Evolutionary conservation across 2,888 invertebrate genomes (phyloP), one percentile per base, ranked within the genome.

Genomic region (Drosophila subsilvestris): DNA sequence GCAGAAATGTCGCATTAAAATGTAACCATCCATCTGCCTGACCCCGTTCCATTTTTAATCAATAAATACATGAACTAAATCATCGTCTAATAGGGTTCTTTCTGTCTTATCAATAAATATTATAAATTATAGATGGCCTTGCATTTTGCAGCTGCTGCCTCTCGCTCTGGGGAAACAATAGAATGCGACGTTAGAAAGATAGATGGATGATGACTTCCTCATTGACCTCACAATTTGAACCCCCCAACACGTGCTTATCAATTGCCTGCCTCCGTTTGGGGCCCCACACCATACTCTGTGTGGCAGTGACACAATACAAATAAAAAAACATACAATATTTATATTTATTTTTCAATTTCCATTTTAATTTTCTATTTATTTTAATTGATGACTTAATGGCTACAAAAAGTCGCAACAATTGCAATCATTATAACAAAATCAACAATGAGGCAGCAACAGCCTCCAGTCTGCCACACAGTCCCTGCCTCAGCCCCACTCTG

Each of bases 331-430:
- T 72, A 44, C 53, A 49, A 71, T 55, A 84, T 86, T 79, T 87
- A 77, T 88, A 79, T 88, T 83, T n/a, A 37, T 32, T 32, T 32
- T 32, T 10, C 12, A 10, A 12, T 32, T 32, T 32, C 4, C 70
- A 69, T 75, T 80, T 83, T 76, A 72, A 83, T 78, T 84, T 66
- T 74, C 74, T 78, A 84, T 86, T 83, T 88, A 86, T 84, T 88
- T 80, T 77, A 85, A 85, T 88, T 86, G 84, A 88, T 88, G 88
- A 83, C 80, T 85, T 85, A 88, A 88, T 87, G 72, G 71, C 76
- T 37, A n/a, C 37, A 69, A 71, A 56, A 69, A 43, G 73, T 74
- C 68, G 80, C 75, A 75, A 73, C 75, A 85, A 74, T 71, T 66
- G 70, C 72, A 81, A 86, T 80, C 79, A 83, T 82, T 83, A 86